phyloP scores from a whole-genome alignment of 2,797 vertebrate species.

The Harpagifer antarcticus region DNA sequence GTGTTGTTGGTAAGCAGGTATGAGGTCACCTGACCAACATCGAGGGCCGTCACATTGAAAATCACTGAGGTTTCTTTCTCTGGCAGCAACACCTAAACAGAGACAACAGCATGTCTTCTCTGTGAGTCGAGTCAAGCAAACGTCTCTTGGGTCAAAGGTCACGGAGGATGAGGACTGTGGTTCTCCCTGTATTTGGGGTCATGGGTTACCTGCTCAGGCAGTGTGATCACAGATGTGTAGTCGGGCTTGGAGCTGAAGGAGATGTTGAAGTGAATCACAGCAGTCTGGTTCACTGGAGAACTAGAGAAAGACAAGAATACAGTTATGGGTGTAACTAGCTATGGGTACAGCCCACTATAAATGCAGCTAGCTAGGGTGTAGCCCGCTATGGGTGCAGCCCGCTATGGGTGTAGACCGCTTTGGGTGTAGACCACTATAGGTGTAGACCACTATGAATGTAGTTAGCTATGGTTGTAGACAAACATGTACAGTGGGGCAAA shows the following conservation, averaged over 20 bases:
- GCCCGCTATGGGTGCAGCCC: too few relatives aligned
- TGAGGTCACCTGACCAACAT: conserved; percentile 92
- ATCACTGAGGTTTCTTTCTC: conserved; percentile 61
- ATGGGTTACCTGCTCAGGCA: conserved; percentile 68
- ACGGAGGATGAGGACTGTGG: too few relatives aligned
- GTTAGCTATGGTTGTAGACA: too few relatives aligned
- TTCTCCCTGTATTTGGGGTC: too few relatives aligned
- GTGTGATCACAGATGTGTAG: conserved; percentile 49
- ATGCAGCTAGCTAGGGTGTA: too few relatives aligned
- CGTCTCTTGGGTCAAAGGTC: background rate
- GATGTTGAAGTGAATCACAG: conserved; percentile 87
- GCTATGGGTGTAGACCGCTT: too few relatives aligned
- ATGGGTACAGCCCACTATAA: background rate
- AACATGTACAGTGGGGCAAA: too few relatives aligned
- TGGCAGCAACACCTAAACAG: conserved; percentile 86
- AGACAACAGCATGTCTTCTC: background rate
- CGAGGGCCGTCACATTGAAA: conserved; percentile 86
- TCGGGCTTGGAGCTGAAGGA: conserved; percentile 84
- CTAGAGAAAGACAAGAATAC: conserved; percentile 84
- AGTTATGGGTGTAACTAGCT: too few relatives aligned
- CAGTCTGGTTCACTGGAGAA: conserved; percentile 80
- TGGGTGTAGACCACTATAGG: too few relatives aligned
- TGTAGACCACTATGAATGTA: too few relatives aligned
- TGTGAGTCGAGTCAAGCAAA: background rate
- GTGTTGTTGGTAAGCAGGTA: conserved; percentile 85